Percentiles rank a stretch among this genome's conserved stretches.
phyloP scores from a whole-genome alignment of 2,113 vertebrate species.

The Chunga burmeisteri region DNA sequence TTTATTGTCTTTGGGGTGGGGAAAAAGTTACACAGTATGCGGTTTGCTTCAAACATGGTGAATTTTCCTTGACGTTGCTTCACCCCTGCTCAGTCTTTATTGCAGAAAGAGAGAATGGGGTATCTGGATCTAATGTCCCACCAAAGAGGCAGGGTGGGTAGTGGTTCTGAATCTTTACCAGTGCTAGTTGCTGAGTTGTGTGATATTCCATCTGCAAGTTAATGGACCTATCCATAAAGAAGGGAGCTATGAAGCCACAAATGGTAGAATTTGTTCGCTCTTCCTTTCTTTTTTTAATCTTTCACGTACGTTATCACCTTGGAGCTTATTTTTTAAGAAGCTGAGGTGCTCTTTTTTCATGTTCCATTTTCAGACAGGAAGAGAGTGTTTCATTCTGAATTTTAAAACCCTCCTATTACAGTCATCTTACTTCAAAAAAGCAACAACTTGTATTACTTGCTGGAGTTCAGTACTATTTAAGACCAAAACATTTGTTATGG shows the following conservation, averaged over 20 bases:
- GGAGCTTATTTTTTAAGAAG: background rate
- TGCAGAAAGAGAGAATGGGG: background rate
- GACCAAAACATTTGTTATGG: background rate
- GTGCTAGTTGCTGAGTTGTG: background rate
- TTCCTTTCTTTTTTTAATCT: background rate
- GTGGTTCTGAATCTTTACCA: background rate
- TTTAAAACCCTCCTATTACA: rapidly evolving
- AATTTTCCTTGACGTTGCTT: background rate
- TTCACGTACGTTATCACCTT: background rate
- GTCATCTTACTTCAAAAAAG: background rate
- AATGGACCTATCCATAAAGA: background rate
- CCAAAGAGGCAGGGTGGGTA: background rate
- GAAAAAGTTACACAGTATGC: background rate
- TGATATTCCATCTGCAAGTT: background rate
- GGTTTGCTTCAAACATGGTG: background rate
- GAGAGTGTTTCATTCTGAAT: background rate
- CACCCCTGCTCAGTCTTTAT: background rate
- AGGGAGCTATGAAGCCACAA: background rate
- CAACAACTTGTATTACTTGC: background rate
- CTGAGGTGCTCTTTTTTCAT: background rate
- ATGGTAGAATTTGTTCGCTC: background rate
- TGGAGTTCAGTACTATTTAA: background rate
- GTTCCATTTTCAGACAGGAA: background rate
- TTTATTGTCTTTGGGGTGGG: background rate
- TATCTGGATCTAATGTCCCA: background rate